Percentiles rank a stretch among this genome's conserved stretches.
Evolutionary conservation across 2,797 vertebrate species (phyloP).

Genomic region (Botia almorhae): DNA sequence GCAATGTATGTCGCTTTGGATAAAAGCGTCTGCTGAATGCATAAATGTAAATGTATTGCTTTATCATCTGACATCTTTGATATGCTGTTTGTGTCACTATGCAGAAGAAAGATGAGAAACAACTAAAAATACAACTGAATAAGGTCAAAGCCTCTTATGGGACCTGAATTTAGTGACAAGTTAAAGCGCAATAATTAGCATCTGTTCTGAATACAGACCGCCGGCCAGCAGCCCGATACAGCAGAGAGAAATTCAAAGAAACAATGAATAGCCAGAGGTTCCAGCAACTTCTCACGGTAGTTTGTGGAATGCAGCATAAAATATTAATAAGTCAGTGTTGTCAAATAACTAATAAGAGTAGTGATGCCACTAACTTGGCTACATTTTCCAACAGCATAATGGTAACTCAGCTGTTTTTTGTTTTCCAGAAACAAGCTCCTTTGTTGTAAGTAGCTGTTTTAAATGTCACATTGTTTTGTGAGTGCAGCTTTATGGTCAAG

Average conservation of each 20-base stretch:
- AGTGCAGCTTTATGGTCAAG: neutral
- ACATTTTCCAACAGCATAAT: neutral
- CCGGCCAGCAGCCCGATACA: neutral
- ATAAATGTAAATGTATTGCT: neutral
- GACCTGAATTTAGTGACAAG: conserved; percentile 44
- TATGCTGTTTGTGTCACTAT: conserved; percentile 33
- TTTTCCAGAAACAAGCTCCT: neutral
- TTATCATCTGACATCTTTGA: conserved; percentile 33
- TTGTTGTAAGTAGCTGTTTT: neutral
- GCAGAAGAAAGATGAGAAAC: conserved; percentile 37
- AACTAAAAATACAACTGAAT: conserved; percentile 61
- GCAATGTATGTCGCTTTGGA: no score
- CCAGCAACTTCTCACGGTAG: neutral
- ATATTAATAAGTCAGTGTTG: conserved; percentile 1
- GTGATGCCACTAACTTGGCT: neutral
- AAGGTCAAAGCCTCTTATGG: conserved; percentile 56
- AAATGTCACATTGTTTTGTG: neutral
- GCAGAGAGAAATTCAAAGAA: neutral
- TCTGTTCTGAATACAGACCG: conserved; percentile 36
- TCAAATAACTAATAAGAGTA: neutral
- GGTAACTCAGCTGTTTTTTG: neutral
- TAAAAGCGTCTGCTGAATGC: no score
- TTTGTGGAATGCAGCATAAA: neutral
- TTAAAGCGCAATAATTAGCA: conserved; percentile 55
- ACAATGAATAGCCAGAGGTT: conserved; percentile 19